Base-by-base conservation (phyloP, 2,113 vertebrate species). In the Saimiri boliviensis region DNA sequence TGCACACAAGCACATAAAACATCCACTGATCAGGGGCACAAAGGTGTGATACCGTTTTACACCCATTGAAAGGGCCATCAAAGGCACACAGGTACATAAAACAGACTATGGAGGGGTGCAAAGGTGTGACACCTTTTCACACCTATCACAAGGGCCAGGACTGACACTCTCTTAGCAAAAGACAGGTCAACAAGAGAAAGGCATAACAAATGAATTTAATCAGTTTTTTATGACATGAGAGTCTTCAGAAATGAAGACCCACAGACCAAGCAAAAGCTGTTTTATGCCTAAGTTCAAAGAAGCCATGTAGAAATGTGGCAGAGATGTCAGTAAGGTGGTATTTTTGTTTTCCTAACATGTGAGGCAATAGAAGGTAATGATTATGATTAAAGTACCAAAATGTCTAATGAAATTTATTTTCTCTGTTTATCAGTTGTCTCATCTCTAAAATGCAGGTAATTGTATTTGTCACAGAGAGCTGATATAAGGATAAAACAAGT, bases 341-440 rank as follows among this genome's bases (percentile, higher is more conserved):
- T 2, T 52, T 16, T 71, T 25, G 12, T 52, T 83, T 79, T 79
- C 70, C 52, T 3, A 23, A 17, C n/a, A n/a, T 6, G 5, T 14
- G 13, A 86, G 2, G 16, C 5, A 79, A 30, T 47, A 86, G 21
- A 91, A 54, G 19, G 1, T n/a, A 54, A 6, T 45, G 40, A 73
- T 63, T 49, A 71, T 27, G 2, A 91, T 66, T 5, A 49, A 95
- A 12, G 1, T 83, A 14, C 8, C 30, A 87, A 63, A 97, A 52
- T 66, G 14, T 3, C 4, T 3, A 20, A 3, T 47, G 8, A 0
- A 21, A 42, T 32, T 74, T 54, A 19, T 2, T 7, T 58, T n/a
- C 25, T 89, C 20, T 90, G 13, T 71, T 91, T 70, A 80, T 45
- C 17, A 81, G 8, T 68, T 45, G 84, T 83, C 37, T 2, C 1